phyloP scores from a whole-genome alignment of 2,888 invertebrate genomes.

The Cantharis flavilabris region DNA sequence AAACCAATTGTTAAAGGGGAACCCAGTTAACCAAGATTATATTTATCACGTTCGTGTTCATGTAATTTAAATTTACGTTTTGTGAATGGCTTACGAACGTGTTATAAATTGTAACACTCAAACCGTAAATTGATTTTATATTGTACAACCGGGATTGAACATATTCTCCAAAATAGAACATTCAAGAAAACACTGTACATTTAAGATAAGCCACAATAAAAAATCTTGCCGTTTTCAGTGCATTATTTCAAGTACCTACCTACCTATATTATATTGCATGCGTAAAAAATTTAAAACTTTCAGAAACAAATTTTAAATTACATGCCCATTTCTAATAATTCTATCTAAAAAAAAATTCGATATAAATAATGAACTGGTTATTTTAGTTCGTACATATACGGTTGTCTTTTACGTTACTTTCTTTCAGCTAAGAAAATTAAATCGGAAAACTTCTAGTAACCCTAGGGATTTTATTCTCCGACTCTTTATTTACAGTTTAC shows the following conservation, averaged over 20 bases:
- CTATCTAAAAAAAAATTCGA: not conserved
- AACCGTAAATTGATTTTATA: constrained; percentile 8
- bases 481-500: constrained; percentile 13
- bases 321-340: not conserved
- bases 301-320: too few relatives aligned
- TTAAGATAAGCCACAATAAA: not conserved
- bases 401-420: not conserved
- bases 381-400: not conserved
- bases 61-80: constrained; percentile 27
- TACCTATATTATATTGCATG: too few relatives aligned
- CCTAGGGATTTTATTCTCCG: constrained; percentile 7
- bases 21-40: constrained; percentile 21
- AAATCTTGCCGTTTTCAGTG: not conserved
- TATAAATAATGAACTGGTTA: not conserved
- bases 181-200: not conserved
- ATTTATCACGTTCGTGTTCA: constrained; percentile 28
- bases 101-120: constrained; percentile 11
- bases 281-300: too few relatives aligned
- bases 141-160: not conserved
- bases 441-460: not conserved
- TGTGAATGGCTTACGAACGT: constrained; percentile 21
- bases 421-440: not conserved
- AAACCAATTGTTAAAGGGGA: constrained; percentile 19
- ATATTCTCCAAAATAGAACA: not conserved
- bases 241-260: not conserved